Evolutionary conservation across 92 coral and sea anemone genomes (phyloP), one percentile per base, ranked within the genome.

Genomic region (Parazoanthus darwini): DNA sequence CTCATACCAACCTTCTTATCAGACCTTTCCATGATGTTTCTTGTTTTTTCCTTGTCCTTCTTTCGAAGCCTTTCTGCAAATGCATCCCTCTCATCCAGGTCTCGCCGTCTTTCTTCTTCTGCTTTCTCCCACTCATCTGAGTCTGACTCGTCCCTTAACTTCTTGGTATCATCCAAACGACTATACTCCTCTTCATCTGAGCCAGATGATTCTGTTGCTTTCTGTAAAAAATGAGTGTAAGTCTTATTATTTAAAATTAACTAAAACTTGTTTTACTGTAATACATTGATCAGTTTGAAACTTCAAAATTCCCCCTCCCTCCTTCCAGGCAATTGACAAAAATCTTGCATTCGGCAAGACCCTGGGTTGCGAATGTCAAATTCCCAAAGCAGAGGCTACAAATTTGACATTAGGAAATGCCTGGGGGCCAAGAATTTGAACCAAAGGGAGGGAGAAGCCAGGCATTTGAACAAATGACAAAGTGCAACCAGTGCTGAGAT

Each of bases 1-100:
- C 14, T 18, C 20, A 54, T 13, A 54, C 70, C 90, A 80, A 96
- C 99, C 97, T 97, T 97, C 84, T 90, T 95, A 66, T 97, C 99
- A 15, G 99, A 95, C 78, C 97, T 90, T 81, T 97, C 99, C 91
- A 95, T 77, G 46, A 97, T 92, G 75, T 85, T 97, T 78, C 99
- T 92, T 51, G 95, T 94, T 67, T 94, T 97, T 4, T 94, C 94
- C 58, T 95, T 97, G 86, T 97, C 99, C 81, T 94, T 92, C 51
- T 91, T 89, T 71, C 91, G 93, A 85, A 97, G 76, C 79, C 99
- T 92, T 73, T 92, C 94, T 13, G 99, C 98, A 92, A 97, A 97
- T 8, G 97, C 99, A 91, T 97, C 99, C 85, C 99, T 90, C 82
- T 97, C 98, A 51, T 91, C 97, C 80, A 94, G 81, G 88, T 97